Conservation (phyloP, 2,113 vertebrate species). For the Ancistrus triradiatus region DNA sequence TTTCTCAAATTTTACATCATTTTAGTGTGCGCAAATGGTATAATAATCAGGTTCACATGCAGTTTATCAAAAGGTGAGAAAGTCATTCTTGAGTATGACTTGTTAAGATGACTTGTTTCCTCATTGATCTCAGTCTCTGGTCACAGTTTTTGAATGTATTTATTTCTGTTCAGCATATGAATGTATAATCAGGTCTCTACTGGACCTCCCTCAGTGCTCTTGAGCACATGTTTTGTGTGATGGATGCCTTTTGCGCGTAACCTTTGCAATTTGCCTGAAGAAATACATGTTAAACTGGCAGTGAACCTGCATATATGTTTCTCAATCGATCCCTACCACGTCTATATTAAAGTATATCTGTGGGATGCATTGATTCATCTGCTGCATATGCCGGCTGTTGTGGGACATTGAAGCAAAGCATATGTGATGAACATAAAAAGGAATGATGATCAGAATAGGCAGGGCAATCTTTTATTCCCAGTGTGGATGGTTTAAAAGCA, state of each 20-base stretch:
- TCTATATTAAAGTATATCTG: conserved; percentile 26
- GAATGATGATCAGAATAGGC: conserved; percentile 8
- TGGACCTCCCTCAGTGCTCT: conserved; percentile 12
- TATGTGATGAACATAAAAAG: conserved; percentile 12
- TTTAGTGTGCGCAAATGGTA: no score
- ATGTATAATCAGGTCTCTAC: conserved; percentile 9
- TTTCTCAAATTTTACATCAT: no score
- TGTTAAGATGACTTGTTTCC: conserved; percentile 9
- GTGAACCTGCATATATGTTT: conserved; percentile 47
- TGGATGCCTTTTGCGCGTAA: conserved; percentile 25
- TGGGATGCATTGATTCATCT: conserved; percentile 17
- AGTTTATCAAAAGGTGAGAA: no score
- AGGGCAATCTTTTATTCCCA: conserved; percentile 19
- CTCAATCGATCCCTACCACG: conserved; percentile 36
- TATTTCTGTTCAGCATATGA: conserved; percentile 22
- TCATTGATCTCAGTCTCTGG: conserved; percentile 18
- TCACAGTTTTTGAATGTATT: conserved; percentile 18
- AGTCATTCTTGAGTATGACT: no score
- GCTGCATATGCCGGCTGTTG: conserved; percentile 23
- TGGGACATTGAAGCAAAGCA: conserved; percentile 27
- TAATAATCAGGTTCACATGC: no score
- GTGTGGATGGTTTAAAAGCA: conserved; percentile 19
- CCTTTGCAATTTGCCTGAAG: conserved; percentile 42
- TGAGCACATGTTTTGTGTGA: conserved; percentile 15
- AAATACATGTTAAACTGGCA: conserved; percentile 34